Base-by-base conservation (phyloP, 1,140 invertebrate genomes). In the Globodera rostochiensis region DNA sequence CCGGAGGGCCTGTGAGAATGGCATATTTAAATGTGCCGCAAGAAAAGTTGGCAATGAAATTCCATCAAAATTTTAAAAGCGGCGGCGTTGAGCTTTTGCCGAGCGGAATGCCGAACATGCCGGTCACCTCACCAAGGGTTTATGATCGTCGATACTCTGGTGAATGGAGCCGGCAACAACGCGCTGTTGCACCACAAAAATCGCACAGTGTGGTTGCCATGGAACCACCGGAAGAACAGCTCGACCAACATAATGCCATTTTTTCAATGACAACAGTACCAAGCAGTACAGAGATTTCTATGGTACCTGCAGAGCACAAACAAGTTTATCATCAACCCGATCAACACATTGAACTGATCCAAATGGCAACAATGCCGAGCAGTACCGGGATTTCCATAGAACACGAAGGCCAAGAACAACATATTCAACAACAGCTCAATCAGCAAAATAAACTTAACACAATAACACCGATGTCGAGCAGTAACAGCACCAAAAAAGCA, bases 71-170 rank as follows among this genome's bases (percentile, higher is more conserved):
- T 73, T 36, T 25, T 11, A 21, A 25, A 19, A 76, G 15, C n/a
- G 81, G 84, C 11, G 84, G 84, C 57, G 81, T 80, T 5, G 79
- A 85, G 47, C 82, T 85, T 71, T 66, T 85, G n/a, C 84, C 84
- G n/a, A 83, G 80, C 21, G 66, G 85, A 13, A 70, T 85, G 57
- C 84, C 84, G 7, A 85, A 85, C 53, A 85, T 85, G 45, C 84
- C 84, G 49, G 46, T 79, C 1, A 15, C 53, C 15, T 13, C 75
- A 15, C 11, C 19, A 19, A 64, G 57, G 57, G 19, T 11, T 19
- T 73, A 64, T 19, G 57, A 64, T 15, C 11, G 57, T 19, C 57
- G 57, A 15, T 19, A 64, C 15, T 64, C 57, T 6, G 57, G 57
- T 13, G 50, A 53, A 53, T 53, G 50, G 50, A 13, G 11, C 5